Conservation (phyloP, 2,888 invertebrate species). For the Rhingia campestris region DNA sequence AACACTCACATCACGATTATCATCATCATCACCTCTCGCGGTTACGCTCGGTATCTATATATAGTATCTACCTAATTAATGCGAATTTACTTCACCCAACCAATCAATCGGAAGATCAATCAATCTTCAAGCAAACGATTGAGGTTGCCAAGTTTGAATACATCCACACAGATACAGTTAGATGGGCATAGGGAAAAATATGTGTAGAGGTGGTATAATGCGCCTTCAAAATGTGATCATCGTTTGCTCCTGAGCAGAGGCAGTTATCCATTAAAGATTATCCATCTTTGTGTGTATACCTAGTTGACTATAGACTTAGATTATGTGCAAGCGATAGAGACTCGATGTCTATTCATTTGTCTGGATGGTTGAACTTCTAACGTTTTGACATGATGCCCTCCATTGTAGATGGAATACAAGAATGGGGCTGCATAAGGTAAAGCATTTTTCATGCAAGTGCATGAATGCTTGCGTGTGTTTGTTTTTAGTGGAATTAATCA, state of each 20-base stretch:
- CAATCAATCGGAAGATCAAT: conserved; percentile 73
- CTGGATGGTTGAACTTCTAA: conserved; percentile 28
- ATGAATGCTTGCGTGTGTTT: conserved; percentile 2
- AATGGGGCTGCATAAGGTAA: background rate
- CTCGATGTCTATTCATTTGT: conserved; percentile 38
- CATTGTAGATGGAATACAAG: conserved; percentile 8
- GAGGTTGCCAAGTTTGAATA: conserved; percentile 59
- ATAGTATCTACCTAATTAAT: conserved; percentile 42
- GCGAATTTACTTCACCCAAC: conserved; percentile 58
- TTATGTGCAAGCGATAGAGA: conserved; percentile 19
- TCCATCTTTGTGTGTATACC: conserved; percentile 39
- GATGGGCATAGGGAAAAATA: background rate
- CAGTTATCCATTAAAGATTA: conserved; percentile 61
- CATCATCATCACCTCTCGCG: conserved; percentile 34
- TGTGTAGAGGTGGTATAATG: conserved; percentile 34
- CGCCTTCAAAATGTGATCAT: conserved; percentile 44
- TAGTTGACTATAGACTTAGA: conserved; percentile 46
- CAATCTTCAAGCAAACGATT: conserved; percentile 62
- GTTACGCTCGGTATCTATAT: conserved; percentile 17
- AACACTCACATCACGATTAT: conserved; percentile 46
- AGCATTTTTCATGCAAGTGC: conserved; percentile 6
- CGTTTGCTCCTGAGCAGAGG: conserved; percentile 52
- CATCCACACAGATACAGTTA: conserved; percentile 18
- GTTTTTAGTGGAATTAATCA: conserved; percentile 54
- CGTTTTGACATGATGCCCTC: conserved; percentile 55